Evolutionary conservation across 2,113 vertebrate genomes (phyloP).

Genomic region (Brevimyrus niger): DNA sequence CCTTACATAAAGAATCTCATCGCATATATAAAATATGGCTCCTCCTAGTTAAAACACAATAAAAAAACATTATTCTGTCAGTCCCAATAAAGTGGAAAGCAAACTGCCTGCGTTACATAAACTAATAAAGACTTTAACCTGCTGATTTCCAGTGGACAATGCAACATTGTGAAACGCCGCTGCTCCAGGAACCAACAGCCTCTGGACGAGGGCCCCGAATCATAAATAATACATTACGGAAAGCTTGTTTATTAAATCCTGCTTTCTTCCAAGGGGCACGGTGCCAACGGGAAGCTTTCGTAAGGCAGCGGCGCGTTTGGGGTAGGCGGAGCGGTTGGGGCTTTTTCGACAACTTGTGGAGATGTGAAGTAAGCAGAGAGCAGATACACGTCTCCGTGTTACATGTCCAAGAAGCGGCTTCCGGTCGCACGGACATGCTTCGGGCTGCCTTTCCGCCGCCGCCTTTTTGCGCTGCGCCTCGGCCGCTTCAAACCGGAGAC

Average conservation of each 20-base stretch:
- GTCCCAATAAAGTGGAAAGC: slow-evolving; percentile 33
- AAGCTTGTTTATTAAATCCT: slow-evolving; percentile 41
- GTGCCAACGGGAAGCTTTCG: background rate
- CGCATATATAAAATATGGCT: background rate
- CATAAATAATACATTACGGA: slow-evolving; percentile 27
- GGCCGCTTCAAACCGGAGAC: background rate
- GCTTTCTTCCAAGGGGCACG: slow-evolving; percentile 12
- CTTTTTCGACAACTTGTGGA: background rate
- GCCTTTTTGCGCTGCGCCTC: no score
- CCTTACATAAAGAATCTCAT: background rate
- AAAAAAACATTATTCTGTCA: slow-evolving; percentile 36
- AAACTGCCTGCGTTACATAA: slow-evolving; percentile 38
- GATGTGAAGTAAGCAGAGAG: background rate
- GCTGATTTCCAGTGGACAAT: slow-evolving; percentile 21
- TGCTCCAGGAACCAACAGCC: slow-evolving; percentile 33
- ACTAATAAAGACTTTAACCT: slow-evolving; percentile 42
- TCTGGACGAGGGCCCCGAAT: slow-evolving; percentile 34
- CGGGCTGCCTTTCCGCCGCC: background rate
- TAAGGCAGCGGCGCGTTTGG: background rate
- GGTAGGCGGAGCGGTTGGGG: background rate
- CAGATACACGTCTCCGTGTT: background rate
- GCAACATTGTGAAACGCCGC: slow-evolving; percentile 20
- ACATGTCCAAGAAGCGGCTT: background rate
- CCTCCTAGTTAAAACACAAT: slow-evolving; percentile 30
- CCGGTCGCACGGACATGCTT: background rate